Conservation (phyloP, 2,797 vertebrate genomes). For the Coccyzus lansbergi region DNA sequence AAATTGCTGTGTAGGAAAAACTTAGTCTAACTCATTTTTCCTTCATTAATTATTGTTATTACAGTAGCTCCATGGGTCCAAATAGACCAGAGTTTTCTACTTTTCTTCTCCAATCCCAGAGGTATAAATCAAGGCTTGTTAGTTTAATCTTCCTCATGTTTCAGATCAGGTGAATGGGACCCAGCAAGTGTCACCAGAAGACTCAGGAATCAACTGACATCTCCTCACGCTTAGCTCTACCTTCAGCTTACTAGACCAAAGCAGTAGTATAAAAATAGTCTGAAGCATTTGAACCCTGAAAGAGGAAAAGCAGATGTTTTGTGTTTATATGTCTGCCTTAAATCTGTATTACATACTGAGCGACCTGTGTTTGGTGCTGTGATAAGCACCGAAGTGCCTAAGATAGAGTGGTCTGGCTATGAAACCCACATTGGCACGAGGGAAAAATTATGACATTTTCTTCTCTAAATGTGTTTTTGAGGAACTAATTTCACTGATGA, state of each 20-base stretch:
- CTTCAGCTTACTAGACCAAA: background rate
- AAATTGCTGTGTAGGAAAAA: background rate
- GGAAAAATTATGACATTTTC: constrained; percentile 29
- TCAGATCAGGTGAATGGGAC: background rate
- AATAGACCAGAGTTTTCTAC: background rate
- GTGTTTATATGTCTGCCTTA: background rate
- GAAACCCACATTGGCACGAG: background rate
- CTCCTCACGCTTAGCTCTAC: background rate
- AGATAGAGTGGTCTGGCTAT: background rate
- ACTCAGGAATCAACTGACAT: background rate
- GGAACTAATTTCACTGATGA: constrained; percentile 59
- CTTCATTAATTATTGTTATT: background rate
- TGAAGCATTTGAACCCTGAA: background rate
- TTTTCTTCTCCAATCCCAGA: background rate
- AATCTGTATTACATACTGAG: background rate
- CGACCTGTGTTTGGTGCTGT: background rate
- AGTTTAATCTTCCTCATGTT: background rate
- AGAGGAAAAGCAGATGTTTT: background rate
- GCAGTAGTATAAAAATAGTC: background rate
- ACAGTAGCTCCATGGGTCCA: background rate
- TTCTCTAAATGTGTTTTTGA: constrained; percentile 51
- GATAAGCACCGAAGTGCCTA: background rate
- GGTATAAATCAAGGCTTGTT: background rate
- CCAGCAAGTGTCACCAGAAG: background rate
- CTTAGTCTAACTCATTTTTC: background rate